phyloP scores from a whole-genome alignment of 2,797 vertebrate species.

The Lutjanus argentimaculatus region DNA sequence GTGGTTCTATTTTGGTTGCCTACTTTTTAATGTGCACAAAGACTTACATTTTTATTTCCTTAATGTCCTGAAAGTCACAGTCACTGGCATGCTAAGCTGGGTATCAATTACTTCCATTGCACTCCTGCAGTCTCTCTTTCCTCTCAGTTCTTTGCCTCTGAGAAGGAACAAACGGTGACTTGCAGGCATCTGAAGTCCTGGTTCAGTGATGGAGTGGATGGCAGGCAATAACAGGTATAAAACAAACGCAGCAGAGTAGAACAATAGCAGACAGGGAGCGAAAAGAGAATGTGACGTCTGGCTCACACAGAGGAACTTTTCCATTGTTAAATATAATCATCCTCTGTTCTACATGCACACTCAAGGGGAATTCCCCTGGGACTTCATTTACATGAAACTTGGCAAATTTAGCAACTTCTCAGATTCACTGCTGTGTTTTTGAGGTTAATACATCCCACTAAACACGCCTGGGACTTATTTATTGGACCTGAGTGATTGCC shows the following conservation, averaged over 20 bases:
- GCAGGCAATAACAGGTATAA: conserved; percentile 77
- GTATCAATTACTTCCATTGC: conserved; percentile 83
- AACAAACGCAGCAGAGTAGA: conserved; percentile 72
- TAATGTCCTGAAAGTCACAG: conserved; percentile 78
- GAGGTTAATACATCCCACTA: conserved; percentile 55
- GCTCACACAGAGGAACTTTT: conserved; percentile 71
- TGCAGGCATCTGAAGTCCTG: conserved; percentile 72
- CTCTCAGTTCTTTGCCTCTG: conserved; percentile 63
- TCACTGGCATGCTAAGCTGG: conserved; percentile 64
- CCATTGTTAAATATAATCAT: conserved; percentile 87
- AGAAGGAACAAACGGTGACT: conserved; percentile 80
- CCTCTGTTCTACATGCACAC: conserved; percentile 75
- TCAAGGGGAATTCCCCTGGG: conserved; percentile 69
- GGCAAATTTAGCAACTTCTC: conserved; percentile 79
- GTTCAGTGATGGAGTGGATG: conserved; percentile 77
- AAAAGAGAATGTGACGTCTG: conserved; percentile 56
- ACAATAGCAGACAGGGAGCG: conserved; percentile 63
- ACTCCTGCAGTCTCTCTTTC: conserved; percentile 50
- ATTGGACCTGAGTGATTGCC: conserved; percentile 52
- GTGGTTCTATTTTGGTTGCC: conserved; percentile 67
- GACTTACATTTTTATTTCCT: conserved; percentile 70
- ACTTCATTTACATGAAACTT: conserved; percentile 79
- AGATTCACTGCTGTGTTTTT: conserved; percentile 64
- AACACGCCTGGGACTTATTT: conserved; percentile 51
- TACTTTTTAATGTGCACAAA: conserved; percentile 67